These are phyloP conservation scores for Manis crassicaudata DNA, from an alignment of 2,797 vertebrate species.

Conservation along the genomic window DNA sequence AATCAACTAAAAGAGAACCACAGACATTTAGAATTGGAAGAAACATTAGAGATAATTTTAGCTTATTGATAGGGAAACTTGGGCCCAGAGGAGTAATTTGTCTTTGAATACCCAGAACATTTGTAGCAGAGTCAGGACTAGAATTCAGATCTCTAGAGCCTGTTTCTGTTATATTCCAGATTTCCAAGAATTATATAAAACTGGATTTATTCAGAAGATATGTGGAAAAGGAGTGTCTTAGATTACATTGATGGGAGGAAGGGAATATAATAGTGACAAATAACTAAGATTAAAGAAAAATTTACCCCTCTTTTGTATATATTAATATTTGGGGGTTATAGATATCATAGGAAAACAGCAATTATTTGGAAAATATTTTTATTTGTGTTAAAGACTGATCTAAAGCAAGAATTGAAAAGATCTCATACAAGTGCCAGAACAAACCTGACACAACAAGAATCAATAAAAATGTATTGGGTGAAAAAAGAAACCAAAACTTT, in stretches of 20 bases:
- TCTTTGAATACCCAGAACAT: not conserved
- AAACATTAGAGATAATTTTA: not conserved
- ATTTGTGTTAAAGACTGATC: conserved; percentile 38
- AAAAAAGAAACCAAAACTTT: not conserved
- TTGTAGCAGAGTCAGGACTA: not conserved
- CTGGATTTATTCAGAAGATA: not conserved
- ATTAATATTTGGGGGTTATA: conserved; percentile 7
- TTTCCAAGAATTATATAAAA: not conserved
- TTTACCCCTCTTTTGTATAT: not conserved
- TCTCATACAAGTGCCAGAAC: not conserved
- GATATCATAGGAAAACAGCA: not conserved
- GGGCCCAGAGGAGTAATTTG: not conserved
- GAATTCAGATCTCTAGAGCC: not conserved
- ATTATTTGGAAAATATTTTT: conserved; percentile 32
- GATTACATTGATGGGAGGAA: not conserved
- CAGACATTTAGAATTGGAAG: conserved; percentile 10
- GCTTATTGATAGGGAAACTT: not conserved
- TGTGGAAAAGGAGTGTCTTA: conserved; percentile 14
- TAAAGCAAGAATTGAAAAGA: conserved; percentile 23
- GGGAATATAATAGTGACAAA: not conserved
- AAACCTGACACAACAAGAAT: not conserved
- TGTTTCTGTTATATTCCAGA: not conserved
- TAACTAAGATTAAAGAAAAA: conserved; percentile 23
- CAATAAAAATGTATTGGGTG: not conserved
- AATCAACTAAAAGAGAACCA: not conserved